Evolutionary conservation across 2,797 vertebrate species (phyloP), one percentile per base, ranked within the genome.

Genomic region (Melanotaenia boesemani): DNA sequence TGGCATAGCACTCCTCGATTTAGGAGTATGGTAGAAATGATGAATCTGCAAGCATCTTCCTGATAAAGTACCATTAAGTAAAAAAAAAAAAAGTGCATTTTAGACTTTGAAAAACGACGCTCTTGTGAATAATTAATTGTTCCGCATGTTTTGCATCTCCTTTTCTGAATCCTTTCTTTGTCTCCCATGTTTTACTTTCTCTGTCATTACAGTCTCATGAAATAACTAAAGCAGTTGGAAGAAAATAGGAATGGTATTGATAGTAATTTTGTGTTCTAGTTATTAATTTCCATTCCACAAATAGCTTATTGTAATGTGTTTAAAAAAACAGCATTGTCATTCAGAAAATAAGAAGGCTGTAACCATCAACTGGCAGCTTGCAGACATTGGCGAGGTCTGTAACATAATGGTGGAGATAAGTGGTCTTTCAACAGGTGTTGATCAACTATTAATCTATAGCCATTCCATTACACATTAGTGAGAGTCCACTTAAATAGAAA

Each of bases 341-440:
- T n/a, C 41, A 16, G 5, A 24, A 16, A 41, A n/a, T 46, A 36
- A 44, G 3, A 30, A 62, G 69, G 32, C 32, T 63, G 37, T 63
- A 62, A 11, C 7, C 20, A 26, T 74, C 8, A 64, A 50, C 3
- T n/a, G 20, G 20, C n/a, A n/a, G 20, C 46, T 50, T 50, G 46
- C n/a, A 50, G 46, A n/a, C 46, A 50, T 50, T 50, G 5, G 20
- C 20, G n/a, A 22, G 20, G 46, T 50, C n/a, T 74, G 24, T 44
- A 58, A 62, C 63, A 11, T 30, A 48, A 22, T 32, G 37, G 30
- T 36, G 10, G 15, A 12, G 62, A 24, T 36, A 70, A 66, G 56
- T 67, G 32, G 60, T 26, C 62, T 18, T 55, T n/a, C 52, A 77
- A 78, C 65, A 67, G 52, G 16, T 58, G 61, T 41, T 73, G 58